Conservation (phyloP, 53 echinoderm and acorn worm genomes). For the Pentamera pediparva region DNA sequence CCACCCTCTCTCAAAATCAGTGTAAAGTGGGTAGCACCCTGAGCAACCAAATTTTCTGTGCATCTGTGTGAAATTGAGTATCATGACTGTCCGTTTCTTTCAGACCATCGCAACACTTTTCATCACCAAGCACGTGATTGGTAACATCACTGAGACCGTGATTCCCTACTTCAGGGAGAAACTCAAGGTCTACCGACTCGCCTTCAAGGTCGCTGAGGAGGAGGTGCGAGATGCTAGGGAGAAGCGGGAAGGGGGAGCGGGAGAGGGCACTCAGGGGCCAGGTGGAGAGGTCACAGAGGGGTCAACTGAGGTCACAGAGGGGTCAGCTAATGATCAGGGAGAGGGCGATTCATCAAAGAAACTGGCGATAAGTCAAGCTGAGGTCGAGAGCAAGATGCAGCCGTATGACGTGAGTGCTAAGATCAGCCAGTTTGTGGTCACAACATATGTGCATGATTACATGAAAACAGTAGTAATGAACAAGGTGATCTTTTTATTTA, state of each 20-base stretch:
- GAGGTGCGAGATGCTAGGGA: constrained; percentile 43
- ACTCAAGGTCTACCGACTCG: constrained; percentile 76
- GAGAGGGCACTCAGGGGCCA: constrained; percentile 8
- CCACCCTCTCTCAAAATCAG: too few relatives aligned
- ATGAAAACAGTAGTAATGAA: not conserved
- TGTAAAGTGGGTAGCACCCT: too few relatives aligned
- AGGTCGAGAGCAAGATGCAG: constrained; percentile 84
- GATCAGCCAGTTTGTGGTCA: not conserved
- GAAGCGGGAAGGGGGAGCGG: constrained; percentile 5
- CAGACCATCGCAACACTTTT: constrained; percentile 85
- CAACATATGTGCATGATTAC: too few relatives aligned
- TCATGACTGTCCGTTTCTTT: too few relatives aligned
- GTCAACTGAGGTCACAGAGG: constrained; percentile 1
- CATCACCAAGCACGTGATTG: constrained; percentile 81
- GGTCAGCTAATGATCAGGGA: not conserved
- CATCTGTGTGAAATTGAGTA: too few relatives aligned
- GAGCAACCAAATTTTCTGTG: too few relatives aligned
- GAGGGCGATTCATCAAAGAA: constrained; percentile 23
- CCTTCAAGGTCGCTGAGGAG: constrained; percentile 61
- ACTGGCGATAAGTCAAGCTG: constrained; percentile 82
- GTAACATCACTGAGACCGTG: constrained; percentile 84
- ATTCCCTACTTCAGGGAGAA: constrained; percentile 80
- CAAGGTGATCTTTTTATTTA: too few relatives aligned
- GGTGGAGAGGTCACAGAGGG: constrained; percentile 4
- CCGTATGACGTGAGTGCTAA: constrained; percentile 69